Evolutionary conservation across 2,888 invertebrate species (phyloP).

Genomic region (Temnothorax rugatulus): DNA sequence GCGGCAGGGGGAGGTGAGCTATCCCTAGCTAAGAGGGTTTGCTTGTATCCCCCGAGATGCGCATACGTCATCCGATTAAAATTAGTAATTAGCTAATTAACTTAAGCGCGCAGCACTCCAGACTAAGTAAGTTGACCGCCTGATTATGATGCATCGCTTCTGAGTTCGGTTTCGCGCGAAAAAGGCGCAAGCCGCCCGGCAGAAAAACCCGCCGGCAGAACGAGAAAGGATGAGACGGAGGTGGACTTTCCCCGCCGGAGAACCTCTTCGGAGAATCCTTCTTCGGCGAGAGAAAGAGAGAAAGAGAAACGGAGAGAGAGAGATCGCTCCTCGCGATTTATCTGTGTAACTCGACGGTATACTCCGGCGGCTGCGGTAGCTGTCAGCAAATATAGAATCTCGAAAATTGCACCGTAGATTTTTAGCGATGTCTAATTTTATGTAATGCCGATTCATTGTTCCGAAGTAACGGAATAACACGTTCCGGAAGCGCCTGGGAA

Average conservation of each 20-base stretch:
- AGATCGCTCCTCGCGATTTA: conserved; percentile 57
- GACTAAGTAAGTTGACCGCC: conserved; percentile 85
- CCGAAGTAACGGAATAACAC: not conserved
- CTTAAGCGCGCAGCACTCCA: conserved; percentile 82
- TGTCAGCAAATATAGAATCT: conserved; percentile 13
- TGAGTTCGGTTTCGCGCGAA: conserved; percentile 71
- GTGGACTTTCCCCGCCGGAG: conserved; percentile 7
- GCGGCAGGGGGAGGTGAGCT: conserved; percentile 66
- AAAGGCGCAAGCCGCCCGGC: conserved; percentile 45
- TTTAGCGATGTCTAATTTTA: conserved; percentile 8
- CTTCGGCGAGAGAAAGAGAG: not conserved
- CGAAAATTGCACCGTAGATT: conserved; percentile 15
- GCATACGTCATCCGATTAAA: conserved; percentile 87
- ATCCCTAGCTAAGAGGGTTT: conserved; percentile 85
- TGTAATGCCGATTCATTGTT: conserved; percentile 8
- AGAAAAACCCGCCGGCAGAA: conserved; percentile 52
- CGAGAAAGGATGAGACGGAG: conserved; percentile 38
- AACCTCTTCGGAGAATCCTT: conserved; percentile 28
- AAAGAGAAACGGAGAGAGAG: not conserved
- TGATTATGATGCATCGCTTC: conserved; percentile 85
- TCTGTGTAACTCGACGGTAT: conserved; percentile 11
- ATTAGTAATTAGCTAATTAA: conserved; percentile 86
- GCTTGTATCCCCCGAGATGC: conserved; percentile 86
- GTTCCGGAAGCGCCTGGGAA: not conserved
- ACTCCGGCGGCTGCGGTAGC: not conserved